Conservation (phyloP, 2,797 vertebrate genomes). For the Clarias platycephalus region DNA sequence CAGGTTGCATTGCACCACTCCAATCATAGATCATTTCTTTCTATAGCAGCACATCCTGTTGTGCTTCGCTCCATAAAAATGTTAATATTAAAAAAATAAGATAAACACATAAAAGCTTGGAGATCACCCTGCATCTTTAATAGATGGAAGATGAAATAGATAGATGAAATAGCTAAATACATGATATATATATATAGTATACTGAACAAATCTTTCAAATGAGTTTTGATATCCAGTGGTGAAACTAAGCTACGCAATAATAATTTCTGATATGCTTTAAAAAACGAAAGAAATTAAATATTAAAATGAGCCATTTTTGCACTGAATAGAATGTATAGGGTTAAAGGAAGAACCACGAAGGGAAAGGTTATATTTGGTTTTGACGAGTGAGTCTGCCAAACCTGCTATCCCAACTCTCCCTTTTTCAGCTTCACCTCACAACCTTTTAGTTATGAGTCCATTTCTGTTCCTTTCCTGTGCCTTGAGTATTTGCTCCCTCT, state of each 20-base stretch:
- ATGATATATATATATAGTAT: not conserved
- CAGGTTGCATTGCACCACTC: not conserved
- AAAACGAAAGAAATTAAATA: not conserved
- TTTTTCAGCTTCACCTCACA: constrained; percentile 25
- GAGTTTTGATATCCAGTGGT: not conserved
- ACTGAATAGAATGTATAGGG: not conserved
- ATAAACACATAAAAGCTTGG: not conserved
- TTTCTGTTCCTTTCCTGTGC: constrained; percentile 36
- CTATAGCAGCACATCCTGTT: not conserved
- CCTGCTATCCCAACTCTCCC: constrained; percentile 28
- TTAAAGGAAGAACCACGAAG: not conserved
- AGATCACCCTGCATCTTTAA: not conserved
- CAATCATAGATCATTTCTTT: not conserved
- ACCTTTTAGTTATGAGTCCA: constrained; percentile 29
- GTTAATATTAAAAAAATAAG: not conserved
- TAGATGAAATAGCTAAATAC: too few relatives aligned
- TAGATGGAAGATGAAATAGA: not conserved
- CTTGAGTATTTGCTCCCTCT: constrained; percentile 35
- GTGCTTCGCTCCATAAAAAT: not conserved
- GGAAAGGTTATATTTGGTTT: constrained; percentile 8
- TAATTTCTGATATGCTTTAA: not conserved
- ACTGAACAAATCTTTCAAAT: not conserved
- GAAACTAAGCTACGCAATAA: not conserved
- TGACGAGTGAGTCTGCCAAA: constrained; percentile 13
- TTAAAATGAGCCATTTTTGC: not conserved